Conservation (phyloP, 2,888 invertebrate species). For the Geotrupes spiniger region DNA sequence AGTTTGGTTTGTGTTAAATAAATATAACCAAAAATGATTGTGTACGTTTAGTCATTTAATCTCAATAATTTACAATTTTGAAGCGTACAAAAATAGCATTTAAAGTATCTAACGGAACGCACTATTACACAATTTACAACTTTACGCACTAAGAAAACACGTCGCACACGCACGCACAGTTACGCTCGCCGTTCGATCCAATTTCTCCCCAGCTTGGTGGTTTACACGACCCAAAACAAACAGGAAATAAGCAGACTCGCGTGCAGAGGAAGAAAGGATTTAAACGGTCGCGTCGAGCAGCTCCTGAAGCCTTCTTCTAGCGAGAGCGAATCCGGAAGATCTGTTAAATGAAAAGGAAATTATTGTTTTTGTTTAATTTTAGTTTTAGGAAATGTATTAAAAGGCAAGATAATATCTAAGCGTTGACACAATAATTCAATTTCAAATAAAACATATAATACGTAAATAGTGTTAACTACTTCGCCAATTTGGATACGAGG, state of each 20-base stretch:
- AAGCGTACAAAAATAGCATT: conserved; percentile 33
- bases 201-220: conserved; percentile 3
- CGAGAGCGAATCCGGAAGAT: conserved; percentile 26
- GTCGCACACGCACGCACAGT: background rate
- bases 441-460: too few relatives aligned
- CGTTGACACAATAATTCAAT: too few relatives aligned
- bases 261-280: conserved; percentile 9
- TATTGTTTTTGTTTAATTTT: background rate
- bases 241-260: conserved; percentile 14
- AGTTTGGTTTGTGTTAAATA: too few relatives aligned
- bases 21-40: too few relatives aligned
- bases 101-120: conserved; percentile 16
- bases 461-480: too few relatives aligned
- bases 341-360: conserved; percentile 13
- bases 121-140: conserved; percentile 7
- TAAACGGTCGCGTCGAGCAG: conserved; percentile 2
- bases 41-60: conserved; percentile 7
- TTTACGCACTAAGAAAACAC: conserved; percentile 1
- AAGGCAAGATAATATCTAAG: too few relatives aligned
- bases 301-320: conserved; percentile 23
- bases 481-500: too few relatives aligned
- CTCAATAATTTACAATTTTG: conserved; percentile 6
- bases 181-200: background rate
- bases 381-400: too few relatives aligned
- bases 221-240: conserved; percentile 14